Evolutionary conservation across 2,113 vertebrate genomes (phyloP), one percentile per base, ranked within the genome.

Genomic region (Thymallus thymallus): DNA sequence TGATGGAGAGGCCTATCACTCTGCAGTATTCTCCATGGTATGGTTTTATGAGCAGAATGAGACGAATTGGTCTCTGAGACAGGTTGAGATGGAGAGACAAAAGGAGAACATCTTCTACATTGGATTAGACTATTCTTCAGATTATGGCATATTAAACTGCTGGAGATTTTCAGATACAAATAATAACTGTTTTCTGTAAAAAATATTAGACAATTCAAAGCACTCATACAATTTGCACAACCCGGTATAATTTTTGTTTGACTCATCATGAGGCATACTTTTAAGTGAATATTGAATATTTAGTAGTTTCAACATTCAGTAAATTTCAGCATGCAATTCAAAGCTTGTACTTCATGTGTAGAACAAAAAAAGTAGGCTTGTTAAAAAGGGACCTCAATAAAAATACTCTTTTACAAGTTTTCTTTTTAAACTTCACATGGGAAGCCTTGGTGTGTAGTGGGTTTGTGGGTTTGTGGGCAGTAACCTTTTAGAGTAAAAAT

Each of bases 361-460:
- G 65, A 76, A 72, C 60, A 69, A 72, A 80, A 65, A 80, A 66
- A 63, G 66, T 56, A 61, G 20, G 66, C 74, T 67, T 67, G 65
- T 74, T 78, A 73, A 81, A 78, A 69, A 30, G 60, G 71, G 80
- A 78, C 65, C 66, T 55, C 61, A 72, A 71, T 83, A 80, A 69
- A 64, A 80, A 65, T 45, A 62, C 22, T 13, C 9, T 81, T 78
- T 81, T 74, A 84, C 22, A 67, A 84, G 79, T 63, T 63, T 13
- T 24, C 6, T 22, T 64, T 84, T 81, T 80, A 69, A 76, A 81
- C 69, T 51, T 72, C 56, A 76, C 69, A 81, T 66, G 69, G 63
- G 74, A 74, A 79, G 71, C 73, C 70, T 61, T 81, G 73, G 64
- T 81, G 76, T 84, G 76, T 72, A 67, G 79, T 78, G 76, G 76